Evolutionary conservation across 2,797 vertebrate species (phyloP).

Genomic region (Corythornis leucogaster): DNA sequence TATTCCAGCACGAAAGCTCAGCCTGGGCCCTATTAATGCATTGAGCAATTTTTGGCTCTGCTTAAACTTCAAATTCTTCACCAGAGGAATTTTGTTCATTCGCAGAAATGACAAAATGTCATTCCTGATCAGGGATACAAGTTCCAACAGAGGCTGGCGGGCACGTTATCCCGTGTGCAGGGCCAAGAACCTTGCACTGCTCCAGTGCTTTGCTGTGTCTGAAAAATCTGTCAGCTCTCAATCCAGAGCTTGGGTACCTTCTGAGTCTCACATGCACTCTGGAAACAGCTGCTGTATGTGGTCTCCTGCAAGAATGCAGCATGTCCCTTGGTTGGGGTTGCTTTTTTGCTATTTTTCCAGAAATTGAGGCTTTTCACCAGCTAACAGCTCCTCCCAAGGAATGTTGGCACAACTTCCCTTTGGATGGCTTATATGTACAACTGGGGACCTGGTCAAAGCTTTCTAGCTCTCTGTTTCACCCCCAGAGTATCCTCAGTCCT

Average conservation of each 20-base stretch:
- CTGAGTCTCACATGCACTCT: neutral
- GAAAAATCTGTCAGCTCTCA: neutral
- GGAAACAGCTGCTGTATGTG: neutral
- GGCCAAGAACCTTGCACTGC: neutral
- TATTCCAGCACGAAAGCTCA: slow-evolving; percentile 17
- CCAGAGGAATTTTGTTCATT: slow-evolving; percentile 4
- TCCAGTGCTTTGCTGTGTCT: neutral
- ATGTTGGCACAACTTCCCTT: neutral
- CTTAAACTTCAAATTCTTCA: slow-evolving; percentile 33
- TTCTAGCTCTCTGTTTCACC: neutral
- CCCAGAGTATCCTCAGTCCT: neutral
- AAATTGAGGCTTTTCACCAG: neutral
- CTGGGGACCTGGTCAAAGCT: neutral
- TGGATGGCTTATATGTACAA: neutral
- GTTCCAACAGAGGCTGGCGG: neutral
- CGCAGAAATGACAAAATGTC: slow-evolving; percentile 38
- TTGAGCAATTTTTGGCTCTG: slow-evolving; percentile 11
- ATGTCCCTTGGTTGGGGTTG: fast-evolving
- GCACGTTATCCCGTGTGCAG: neutral
- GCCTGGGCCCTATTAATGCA: neutral
- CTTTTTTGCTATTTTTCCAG: neutral
- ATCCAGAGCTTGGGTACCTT: neutral
- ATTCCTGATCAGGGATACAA: neutral
- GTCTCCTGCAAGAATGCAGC: neutral
- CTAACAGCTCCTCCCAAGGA: neutral